Evolutionary conservation across 2,113 vertebrate genomes (phyloP).

Genomic region (Corapipo altera): DNA sequence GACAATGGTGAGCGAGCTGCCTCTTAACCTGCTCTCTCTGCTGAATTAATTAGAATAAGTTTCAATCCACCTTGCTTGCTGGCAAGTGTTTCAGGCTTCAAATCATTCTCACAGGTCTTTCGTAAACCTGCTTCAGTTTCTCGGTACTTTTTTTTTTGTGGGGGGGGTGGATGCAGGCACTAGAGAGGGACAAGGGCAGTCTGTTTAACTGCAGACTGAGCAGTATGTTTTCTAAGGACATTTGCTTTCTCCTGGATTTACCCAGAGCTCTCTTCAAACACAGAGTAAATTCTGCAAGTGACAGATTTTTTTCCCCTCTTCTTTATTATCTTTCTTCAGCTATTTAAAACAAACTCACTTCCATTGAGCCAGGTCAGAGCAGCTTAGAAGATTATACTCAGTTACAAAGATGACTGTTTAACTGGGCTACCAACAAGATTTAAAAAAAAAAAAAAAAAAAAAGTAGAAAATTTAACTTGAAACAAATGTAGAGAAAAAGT

Average conservation of each 20-base stretch:
- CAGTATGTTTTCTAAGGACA: not conserved
- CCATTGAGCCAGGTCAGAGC: not conserved
- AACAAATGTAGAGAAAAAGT: not conserved
- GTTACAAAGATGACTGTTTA: not conserved
- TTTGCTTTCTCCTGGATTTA: conserved; percentile 10
- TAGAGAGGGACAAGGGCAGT: not conserved
- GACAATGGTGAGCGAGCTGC: not conserved
- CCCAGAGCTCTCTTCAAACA: not conserved
- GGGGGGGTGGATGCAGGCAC: not conserved
- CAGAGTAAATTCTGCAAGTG: not conserved
- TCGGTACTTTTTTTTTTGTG: not conserved
- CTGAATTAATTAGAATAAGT: not conserved
- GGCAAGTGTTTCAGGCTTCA: not conserved
- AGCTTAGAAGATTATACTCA: not conserved
- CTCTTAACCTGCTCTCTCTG: not conserved
- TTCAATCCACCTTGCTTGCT: not conserved
- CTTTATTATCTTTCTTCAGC: not conserved
- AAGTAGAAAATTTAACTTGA: not conserved
- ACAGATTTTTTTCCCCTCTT: not conserved
- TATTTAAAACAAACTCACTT: not conserved
- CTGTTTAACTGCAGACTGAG: not conserved
- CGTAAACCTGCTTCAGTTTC: not conserved
- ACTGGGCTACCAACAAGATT: not conserved
- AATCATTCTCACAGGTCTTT: not conserved
- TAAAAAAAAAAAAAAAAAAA: not conserved